Percentiles rank a stretch among this genome's conserved stretches.
phyloP scores from a whole-genome alignment of 2,797 vertebrate genomes.

The Novumbra hubbsi region DNA sequence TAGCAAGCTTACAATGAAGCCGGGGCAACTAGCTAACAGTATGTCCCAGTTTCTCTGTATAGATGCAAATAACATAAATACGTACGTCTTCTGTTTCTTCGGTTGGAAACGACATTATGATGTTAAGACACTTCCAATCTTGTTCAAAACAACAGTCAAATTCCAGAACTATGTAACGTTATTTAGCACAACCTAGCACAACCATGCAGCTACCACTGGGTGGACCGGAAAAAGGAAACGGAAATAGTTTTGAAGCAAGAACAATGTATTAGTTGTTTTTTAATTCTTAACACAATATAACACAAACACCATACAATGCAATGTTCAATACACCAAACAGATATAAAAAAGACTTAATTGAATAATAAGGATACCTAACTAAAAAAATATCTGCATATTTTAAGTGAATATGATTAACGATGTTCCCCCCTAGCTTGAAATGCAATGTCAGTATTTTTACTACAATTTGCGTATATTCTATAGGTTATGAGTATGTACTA shows the following conservation, averaged over 20 bases:
- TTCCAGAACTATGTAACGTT: background rate
- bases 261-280: background rate
- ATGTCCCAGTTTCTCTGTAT: constrained; percentile 7
- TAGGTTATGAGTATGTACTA: background rate
- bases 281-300: background rate
- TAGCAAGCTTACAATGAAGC: background rate
- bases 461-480: background rate
- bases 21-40: background rate
- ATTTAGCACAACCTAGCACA: constrained; percentile 21
- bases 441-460: background rate
- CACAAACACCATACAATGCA: constrained; percentile 21
- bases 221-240: constrained; percentile 35
- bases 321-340: too few species aligned
- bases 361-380: too few species aligned
- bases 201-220: constrained; percentile 56
- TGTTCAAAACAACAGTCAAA: background rate
- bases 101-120: constrained; percentile 64
- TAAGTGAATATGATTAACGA: too few species aligned
- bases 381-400: too few species aligned
- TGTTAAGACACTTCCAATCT: constrained; percentile 23
- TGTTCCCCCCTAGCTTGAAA: background rate
- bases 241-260: too few species aligned
- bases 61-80: constrained; percentile 9
- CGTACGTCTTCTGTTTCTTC: constrained; percentile 56
- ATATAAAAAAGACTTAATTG: too few species aligned